Conservation (phyloP, 2,888 invertebrate genomes). For the Lagria hirta region DNA sequence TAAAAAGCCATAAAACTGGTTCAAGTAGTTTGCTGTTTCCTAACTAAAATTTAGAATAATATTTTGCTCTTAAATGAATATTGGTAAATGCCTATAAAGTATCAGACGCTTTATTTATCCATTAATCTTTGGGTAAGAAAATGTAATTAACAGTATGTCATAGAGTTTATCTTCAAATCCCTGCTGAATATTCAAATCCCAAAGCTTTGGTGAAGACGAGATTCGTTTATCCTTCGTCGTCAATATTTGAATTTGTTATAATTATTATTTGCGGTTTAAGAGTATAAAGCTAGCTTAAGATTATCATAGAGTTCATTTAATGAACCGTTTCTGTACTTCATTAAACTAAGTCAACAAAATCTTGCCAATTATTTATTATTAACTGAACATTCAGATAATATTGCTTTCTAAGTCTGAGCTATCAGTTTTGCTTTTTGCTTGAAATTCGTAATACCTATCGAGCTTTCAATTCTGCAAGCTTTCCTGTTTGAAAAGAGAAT, state of each 20-base stretch:
- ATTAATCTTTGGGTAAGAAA: conserved; percentile 4
- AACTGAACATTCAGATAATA: too few relatives aligned
- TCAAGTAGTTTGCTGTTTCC: too few relatives aligned
- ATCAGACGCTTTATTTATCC: conserved; percentile 9
- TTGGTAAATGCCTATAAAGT: too few relatives aligned
- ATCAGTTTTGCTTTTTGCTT: too few relatives aligned
- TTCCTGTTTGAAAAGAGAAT: too few relatives aligned
- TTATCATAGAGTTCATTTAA: conserved; percentile 6
- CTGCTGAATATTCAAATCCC: conserved; percentile 12
- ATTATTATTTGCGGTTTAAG: conserved; percentile 7
- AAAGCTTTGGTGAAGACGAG: conserved; percentile 10
- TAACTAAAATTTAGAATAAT: too few relatives aligned
- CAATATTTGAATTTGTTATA: conserved; percentile 12
- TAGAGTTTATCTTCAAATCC: conserved; percentile 7
- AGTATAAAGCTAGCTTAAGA: conserved; percentile 4
- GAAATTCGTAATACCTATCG: too few relatives aligned
- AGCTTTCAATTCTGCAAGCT: too few relatives aligned
- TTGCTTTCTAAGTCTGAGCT: too few relatives aligned
- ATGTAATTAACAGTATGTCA: conserved; percentile 11
- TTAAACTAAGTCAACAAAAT: conserved; percentile 4
- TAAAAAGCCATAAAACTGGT: too few relatives aligned
- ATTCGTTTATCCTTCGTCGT: conserved; percentile 10
- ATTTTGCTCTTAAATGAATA: too few relatives aligned
- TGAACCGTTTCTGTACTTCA: conserved; percentile 3
- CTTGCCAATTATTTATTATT: conserved; percentile 4